Percentiles rank a stretch among this genome's conserved stretches.
These are phyloP conservation scores for Pachyrhynchus sulphureomaculatus DNA, from an alignment of 1,140 invertebrate species.

Conservation along the genomic window DNA sequence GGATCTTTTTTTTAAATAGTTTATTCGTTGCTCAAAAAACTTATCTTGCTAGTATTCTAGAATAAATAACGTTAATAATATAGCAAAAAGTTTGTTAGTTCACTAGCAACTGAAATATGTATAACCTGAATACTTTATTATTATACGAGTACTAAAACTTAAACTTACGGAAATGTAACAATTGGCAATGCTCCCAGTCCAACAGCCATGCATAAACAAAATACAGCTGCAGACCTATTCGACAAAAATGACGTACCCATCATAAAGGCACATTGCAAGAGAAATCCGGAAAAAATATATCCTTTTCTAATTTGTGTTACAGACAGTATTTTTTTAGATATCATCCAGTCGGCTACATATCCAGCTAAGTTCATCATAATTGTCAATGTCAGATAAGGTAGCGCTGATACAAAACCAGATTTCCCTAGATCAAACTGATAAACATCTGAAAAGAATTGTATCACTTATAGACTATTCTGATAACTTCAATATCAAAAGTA, in stretches of 20 bases:
- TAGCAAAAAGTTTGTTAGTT: no score
- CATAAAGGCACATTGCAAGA: constrained; percentile 84
- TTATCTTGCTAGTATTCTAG: no score
- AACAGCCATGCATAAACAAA: constrained; percentile 81
- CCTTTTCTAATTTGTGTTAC: constrained; percentile 73
- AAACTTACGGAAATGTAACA: constrained; percentile 75
- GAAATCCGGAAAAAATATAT: constrained; percentile 76
- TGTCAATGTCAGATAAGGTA: constrained; percentile 86
- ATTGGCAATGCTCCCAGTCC: constrained; percentile 86
- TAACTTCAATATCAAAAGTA: no score
- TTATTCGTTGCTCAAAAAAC: no score
- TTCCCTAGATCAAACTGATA: constrained; percentile 70
- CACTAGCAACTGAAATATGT: no score
- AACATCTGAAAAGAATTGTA: constrained; percentile 63
- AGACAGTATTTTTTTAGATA: constrained; percentile 62
- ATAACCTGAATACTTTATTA: no score
- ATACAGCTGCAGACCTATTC: constrained; percentile 65
- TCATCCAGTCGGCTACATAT: constrained; percentile 75
- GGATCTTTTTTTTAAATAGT: no score
- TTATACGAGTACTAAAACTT: no score
- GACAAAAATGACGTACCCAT: constrained; percentile 69
- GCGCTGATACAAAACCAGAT: constrained; percentile 76
- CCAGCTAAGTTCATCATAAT: constrained; percentile 76
- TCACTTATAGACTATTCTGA: no score
- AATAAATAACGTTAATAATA: no score